These are phyloP conservation scores for Drosophila nannoptera DNA, from an alignment of 1,140 invertebrate species.

Conservation along the genomic window DNA sequence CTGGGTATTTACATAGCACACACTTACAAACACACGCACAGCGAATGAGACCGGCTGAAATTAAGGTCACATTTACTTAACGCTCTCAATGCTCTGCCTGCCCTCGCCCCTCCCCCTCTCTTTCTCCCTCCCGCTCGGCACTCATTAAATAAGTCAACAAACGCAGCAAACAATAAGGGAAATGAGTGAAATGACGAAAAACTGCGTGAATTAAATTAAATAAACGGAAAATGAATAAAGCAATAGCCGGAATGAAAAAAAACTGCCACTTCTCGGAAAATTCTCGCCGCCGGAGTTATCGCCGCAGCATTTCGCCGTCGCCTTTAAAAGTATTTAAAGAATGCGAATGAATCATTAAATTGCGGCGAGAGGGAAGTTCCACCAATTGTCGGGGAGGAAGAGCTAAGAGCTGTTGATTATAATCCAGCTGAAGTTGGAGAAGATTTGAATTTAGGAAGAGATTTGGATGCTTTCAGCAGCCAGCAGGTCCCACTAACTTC, in stretches of 20 bases:
- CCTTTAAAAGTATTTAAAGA: no score
- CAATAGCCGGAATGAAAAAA: neutral
- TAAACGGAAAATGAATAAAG: slow-evolving; percentile 28
- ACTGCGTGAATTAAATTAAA: slow-evolving; percentile 74
- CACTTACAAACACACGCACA: neutral
- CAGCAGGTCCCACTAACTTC: neutral
- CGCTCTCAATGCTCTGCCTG: slow-evolving; percentile 5
- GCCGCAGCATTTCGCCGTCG: no score
- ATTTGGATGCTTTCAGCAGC: no score
- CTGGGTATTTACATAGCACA: slow-evolving; percentile 46
- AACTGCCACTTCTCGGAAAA: no score
- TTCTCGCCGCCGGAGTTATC: no score
- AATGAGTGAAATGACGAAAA: slow-evolving; percentile 43
- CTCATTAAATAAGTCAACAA: slow-evolving; percentile 69
- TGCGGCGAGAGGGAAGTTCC: no score
- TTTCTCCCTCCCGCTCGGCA: slow-evolving; percentile 14
- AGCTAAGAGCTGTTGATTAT: no score
- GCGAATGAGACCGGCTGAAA: slow-evolving; percentile 25
- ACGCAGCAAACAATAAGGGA: slow-evolving; percentile 35
- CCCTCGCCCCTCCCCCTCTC: no score
- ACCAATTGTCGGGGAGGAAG: no score
- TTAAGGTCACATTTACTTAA: slow-evolving; percentile 72
- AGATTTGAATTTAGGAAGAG: no score
- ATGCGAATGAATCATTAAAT: no score
- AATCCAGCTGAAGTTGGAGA: no score